Evolutionary conservation across 2,888 invertebrate genomes (phyloP).

Genomic region (Cheilosia soror): DNA sequence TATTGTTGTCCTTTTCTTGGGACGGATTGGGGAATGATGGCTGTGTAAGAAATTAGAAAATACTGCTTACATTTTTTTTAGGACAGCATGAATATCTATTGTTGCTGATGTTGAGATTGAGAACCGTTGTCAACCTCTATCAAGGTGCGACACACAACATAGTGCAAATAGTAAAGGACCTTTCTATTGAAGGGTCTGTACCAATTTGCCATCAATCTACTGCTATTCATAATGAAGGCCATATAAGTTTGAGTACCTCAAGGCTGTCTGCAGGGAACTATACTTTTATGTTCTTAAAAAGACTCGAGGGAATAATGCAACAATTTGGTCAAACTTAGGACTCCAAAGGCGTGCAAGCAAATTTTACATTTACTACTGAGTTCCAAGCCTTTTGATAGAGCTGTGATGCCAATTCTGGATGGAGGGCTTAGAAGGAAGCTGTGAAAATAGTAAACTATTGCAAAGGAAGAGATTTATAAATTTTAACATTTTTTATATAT

Average conservation of each 20-base stretch:
- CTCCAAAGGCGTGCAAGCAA: too few species aligned
- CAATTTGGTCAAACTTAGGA: too few species aligned
- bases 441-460: too few species aligned
- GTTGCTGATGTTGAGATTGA: neutral
- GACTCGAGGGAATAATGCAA: too few species aligned
- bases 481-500: too few species aligned
- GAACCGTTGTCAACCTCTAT: conserved; percentile 46
- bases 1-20: conserved; percentile 18
- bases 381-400: too few species aligned
- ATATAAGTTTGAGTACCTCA: neutral
- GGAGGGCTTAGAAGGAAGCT: too few species aligned
- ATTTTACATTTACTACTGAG: too few species aligned
- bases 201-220: conserved; percentile 5
- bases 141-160: neutral
- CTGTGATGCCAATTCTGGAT: too few species aligned
- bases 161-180: neutral
- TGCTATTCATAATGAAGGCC: neutral
- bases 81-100: neutral
- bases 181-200: neutral
- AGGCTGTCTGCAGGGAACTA: neutral
- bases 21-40: conserved; percentile 29
- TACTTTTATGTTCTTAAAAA: too few species aligned
- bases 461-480: too few species aligned
- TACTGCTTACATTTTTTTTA: conserved; percentile 17
- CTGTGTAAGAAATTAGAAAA: conserved; percentile 36